Base-by-base conservation (phyloP, 2,888 invertebrate species). In the Hartigia nigra region DNA sequence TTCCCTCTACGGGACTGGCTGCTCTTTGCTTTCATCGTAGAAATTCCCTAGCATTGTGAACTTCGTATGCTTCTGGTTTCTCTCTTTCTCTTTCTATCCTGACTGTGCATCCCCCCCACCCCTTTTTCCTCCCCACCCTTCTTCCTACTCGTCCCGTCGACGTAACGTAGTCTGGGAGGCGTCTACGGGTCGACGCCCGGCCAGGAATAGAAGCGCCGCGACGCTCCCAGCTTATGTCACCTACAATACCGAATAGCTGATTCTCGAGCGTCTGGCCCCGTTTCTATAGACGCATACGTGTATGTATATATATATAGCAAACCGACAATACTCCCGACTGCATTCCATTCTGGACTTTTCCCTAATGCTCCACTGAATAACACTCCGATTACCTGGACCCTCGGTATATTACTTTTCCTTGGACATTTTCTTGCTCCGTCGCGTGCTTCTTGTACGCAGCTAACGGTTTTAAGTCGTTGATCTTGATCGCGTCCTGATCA, bases 111-210 rank as follows among this genome's bases (percentile, higher is more conserved):
- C 35, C 35, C 5, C 4, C 5, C 35, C 23, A 1, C 55, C 55
- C 23, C 14, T 5, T 5, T 23, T 39, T 14, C 4, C 5, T 5
- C 5, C 5, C 23, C 0, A 0, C 1, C 14, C 39, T 23, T 5
- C 39, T 39, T 14, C 23, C 55, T 55, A 2, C 55, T 23, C 9
- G 2, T 23, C 2, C 23, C 55, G 55, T 55, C 55, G 55, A 34
- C 72, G 72, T 34, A 31, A 34, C 69, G 69, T 34, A 89, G 91
- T 91, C 91, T 91, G 90, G 89, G 88, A 88, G 87, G 86, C 86
- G 90, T 91, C 91, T 90, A 85, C 90, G 89, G 91, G 90, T 91
- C 91, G 91, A 90, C 88, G 91, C 86, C 91, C 91, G 88, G 84
- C 87, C 87, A 88, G 87, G 88, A 91, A 90, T 90, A 91, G 91